Base-by-base conservation (phyloP, 2,888 invertebrate genomes). In the Lochmaea capreae region DNA sequence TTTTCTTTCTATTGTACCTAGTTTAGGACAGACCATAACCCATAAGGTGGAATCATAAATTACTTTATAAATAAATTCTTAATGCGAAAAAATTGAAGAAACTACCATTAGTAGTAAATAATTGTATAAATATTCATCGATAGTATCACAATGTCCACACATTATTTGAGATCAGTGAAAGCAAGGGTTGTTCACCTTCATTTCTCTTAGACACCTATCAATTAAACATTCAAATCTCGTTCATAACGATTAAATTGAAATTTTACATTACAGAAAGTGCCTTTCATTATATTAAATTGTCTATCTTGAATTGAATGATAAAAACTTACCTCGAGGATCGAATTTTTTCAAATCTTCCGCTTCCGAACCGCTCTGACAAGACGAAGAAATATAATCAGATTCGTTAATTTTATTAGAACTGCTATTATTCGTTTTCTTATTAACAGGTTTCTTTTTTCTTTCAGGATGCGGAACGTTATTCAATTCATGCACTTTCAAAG, bases 401-500 rank as follows among this genome's bases (percentile, higher is more conserved):
- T 80, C 79, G 10, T 76, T 73, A n/a, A 75, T 74, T 59, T 79
- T 77, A 80, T 88, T 86, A 61, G 91, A 90, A 59, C 91, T 89
- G n/a, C 90, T 89, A 9, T 89, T 84, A 0, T 89, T 89, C 14
- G 90, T 90, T 76, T 93, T 93, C 79, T 92, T 92, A 75, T 88
- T 88, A 0, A 90, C 88, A 12, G 88, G 89, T 84, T 93, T 94
- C 88, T 94, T 91, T 84, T 94, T 94, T 72, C 93, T 92, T 78
- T 94, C 93, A 33, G 88, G 89, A 74, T 94, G 90, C 8, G 91
- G 91, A 12, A 92, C 90, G 76, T 90, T 90, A 85, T 92, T 94
- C 87, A 95, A 88, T 84, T 95, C 95, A 84, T 92, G 93, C 57
- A 95, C 93, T 76, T 91, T 91, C 88, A 95, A 92, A 3, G 88